Evolutionary conservation across 1,140 invertebrate species (phyloP), one percentile per base, ranked within the genome.

Genomic region (Bombus impatiens): DNA sequence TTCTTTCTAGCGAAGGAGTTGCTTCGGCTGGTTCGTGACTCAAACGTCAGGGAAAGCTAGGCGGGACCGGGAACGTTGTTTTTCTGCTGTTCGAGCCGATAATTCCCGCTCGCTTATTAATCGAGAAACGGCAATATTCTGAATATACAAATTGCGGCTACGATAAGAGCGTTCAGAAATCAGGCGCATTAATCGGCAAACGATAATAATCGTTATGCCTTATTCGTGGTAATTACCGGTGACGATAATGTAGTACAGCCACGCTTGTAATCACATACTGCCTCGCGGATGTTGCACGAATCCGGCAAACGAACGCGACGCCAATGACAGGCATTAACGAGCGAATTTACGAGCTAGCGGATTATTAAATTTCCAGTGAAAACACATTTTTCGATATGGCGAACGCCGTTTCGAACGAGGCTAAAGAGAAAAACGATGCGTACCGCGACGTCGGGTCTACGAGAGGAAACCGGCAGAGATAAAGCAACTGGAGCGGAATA

Each of bases 141-240:
- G 40, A 67, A 65, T 28, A 44, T 47, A 76, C 62, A 67, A 86
- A 89, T 83, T 78, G 47, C 70, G n/a, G 44, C 10, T n/a, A 18
- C 40, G 25, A 86, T 74, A 78, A 76, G 44, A 82, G 44, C 67
- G 42, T 18, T 35, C 57, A 42, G 62, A 72, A 82, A 89, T 88
- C 74, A 42, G 42, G 18, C n/a, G 68, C 44, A 77, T 89, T 88
- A 83, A 86, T 89, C 72, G 70, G 9, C 37, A 59, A 10, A 35
- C 47, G 72, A 84, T 80, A 87, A 84, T 89, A 78, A 86, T 88
- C 65, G 84, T 89, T 89, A 86, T 47, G 59, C 67, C 44, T 72
- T 65, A 89, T 62, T 82, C 70, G 42, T 9, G n/a, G 87, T 68
- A 82, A 89, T 89, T 89, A 89, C 81, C 76, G 78, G 84, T 75